A percentile compares a stretch with the other conserved stretches of the same genome.
Evolutionary conservation across 2,797 vertebrate species (phyloP).

Genomic region (Bradypodion ventrale): DNA sequence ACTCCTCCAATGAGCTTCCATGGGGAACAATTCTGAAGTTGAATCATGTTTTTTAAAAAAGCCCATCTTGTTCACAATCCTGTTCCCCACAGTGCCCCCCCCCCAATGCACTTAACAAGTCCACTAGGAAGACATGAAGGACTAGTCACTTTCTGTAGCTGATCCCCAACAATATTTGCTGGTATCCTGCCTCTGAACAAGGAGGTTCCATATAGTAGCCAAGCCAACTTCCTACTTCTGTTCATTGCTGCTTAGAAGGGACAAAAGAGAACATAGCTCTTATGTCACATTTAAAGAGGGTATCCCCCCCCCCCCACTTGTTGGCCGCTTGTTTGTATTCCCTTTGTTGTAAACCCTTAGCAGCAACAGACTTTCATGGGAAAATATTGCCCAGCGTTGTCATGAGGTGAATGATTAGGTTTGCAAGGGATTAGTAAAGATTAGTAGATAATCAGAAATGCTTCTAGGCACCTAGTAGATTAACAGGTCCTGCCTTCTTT

Average conservation of each 20-base stretch:
- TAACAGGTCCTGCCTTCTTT: conserved; percentile 39
- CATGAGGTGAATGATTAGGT: conserved; percentile 42
- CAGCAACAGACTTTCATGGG: conserved; percentile 31
- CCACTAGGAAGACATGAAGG: neutral
- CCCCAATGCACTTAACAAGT: neutral
- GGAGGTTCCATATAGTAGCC: neutral
- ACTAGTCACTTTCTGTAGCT: neutral
- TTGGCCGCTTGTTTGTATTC: neutral
- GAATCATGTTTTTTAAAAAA: neutral
- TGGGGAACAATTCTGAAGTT: neutral
- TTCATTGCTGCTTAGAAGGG: too few species aligned
- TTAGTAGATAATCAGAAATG: conserved; percentile 54
- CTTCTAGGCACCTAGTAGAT: conserved; percentile 47
- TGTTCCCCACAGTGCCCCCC: neutral
- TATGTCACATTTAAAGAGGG: neutral
- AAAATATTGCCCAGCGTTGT: conserved; percentile 24
- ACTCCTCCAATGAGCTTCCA: too few species aligned
- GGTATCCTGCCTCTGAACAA: neutral
- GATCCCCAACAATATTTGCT: neutral
- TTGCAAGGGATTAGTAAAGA: conserved; percentile 50
- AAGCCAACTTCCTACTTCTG: neutral
- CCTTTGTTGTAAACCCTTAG: neutral
- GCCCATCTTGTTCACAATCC: neutral
- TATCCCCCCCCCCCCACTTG: neutral
- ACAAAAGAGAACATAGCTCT: neutral